These are phyloP conservation scores for Oncorhynchus clarkii DNA, from an alignment of 2,113 vertebrate genomes.

Conservation along the genomic window DNA sequence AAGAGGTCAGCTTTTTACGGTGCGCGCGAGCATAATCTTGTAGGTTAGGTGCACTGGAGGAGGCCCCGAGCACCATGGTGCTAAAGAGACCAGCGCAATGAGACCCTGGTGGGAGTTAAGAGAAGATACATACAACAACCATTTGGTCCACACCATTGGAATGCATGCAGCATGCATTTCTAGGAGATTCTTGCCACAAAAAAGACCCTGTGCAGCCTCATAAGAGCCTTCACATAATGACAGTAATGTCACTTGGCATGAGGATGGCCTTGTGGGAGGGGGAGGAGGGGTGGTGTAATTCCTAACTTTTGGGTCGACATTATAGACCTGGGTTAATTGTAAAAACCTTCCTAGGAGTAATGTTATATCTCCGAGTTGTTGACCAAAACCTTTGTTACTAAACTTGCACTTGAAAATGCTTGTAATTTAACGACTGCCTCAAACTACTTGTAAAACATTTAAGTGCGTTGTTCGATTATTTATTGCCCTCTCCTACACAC, in stretches of 20 bases:
- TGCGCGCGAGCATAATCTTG: conserved; percentile 93
- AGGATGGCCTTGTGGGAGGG: neutral
- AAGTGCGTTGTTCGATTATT: no score
- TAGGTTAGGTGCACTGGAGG: conserved; percentile 94
- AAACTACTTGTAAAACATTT: no score
- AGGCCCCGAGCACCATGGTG: conserved; percentile 90
- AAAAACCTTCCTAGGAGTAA: no score
- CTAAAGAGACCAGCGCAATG: conserved; percentile 94
- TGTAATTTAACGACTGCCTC: no score
- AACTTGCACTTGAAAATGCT: no score
- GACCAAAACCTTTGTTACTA: no score
- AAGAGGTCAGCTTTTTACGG: conserved; percentile 94
- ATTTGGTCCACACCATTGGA: conserved; percentile 80
- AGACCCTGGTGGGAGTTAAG: conserved; percentile 93
- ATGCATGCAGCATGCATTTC: conserved; percentile 89
- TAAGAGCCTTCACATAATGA: conserved; percentile 70
- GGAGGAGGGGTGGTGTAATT: neutral
- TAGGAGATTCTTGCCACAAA: conserved; percentile 80
- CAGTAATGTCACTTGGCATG: conserved; percentile 67
- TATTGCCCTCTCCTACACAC: no score
- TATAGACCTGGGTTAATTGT: neutral
- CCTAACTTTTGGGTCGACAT: neutral
- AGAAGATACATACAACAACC: conserved; percentile 91
- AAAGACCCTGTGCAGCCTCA: conserved; percentile 74
- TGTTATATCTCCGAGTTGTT: no score